Base-by-base conservation (phyloP, 2,888 invertebrate genomes). In the Frankliniella fusca region DNA sequence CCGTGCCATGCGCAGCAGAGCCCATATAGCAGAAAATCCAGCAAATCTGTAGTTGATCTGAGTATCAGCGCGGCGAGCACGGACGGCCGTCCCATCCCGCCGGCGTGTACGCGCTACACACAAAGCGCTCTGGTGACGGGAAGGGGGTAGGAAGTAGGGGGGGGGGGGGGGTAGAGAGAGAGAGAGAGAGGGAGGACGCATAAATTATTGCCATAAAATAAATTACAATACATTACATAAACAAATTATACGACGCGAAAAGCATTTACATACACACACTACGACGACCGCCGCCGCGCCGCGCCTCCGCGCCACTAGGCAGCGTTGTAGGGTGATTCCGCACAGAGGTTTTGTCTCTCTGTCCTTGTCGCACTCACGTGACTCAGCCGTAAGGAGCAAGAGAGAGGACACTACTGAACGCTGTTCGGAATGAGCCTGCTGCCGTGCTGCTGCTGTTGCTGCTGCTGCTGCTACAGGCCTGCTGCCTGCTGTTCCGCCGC, bases 211-310 rank as follows among this genome's bases (percentile, higher is more conserved):
- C 70, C 27, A 76, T 76, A 76, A 76, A 76, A 76, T 76, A 76
- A 76, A 76, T 76, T 76, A 76, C 70, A 76, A 76, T 76, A 76
- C 70, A 76, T 76, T 76, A 76, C 70, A 76, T 76, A 76, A 76
- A 76, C 70, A 76, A 76, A 76, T 76, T 76, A 76, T 27, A 76
- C 70, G 70, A 76, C 70, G 70, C 38, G 38, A 38, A 38, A 38
- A 76, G 70, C 70, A 76, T 76, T 76, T 76, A 76, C 70, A 76
- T 76, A 76, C 70, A 76, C 70, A 76, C 27, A 76, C 70, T 20
- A 54, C 54, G 15, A 20, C 54, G 15, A 15, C 15, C 54, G 54
- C 3, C 38, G 38, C 3, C 38, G 38, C 38, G 38, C 38, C 38
- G 38, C 38, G 38, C 38, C 38, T 38, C 38, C 38, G 38, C 38